Base-by-base conservation (phyloP, 2,797 vertebrate genomes). In the Sebastolobus altivelis region DNA sequence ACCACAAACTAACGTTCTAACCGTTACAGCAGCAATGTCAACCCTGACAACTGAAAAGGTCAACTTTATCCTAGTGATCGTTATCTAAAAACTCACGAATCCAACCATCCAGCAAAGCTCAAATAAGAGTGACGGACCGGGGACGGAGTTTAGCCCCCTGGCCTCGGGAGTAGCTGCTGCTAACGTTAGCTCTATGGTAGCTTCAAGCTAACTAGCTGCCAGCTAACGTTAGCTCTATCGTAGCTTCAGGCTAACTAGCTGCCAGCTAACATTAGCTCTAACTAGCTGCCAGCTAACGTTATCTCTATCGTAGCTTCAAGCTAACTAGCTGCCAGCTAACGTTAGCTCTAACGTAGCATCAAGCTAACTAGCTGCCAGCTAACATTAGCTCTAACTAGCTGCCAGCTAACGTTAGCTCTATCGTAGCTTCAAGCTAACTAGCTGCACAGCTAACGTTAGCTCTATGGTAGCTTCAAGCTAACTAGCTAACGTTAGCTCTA, bases 131-230 rank as follows among this genome's bases (percentile, higher is more conserved):
- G 77, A 11, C 46, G 38, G 76, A 35, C 54, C 29, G 70, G 31
- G 54, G 22, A 67, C 69, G 68, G 59, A 75, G 63, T 83, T 84
- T 68, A 76, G 71, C 75, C 79, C 80, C 67, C 54, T 80, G 87
- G 89, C 83, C 89, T 90, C 81, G 49, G 7, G 67, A 37, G 75
- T 66, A 77, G 83, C 81, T 66, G 16, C 58, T 81, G 46, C 46
- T 49, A 31, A 31, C 31, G 31, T 31, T 31, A 31, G 31, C 31
- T 31, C 31, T 31, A 31, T 5, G 3, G 31, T 31, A 31, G 31
- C 31, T 31, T 31, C 31, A 5, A 31, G 93, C 92, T 91, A 92
- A 90, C 87, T 78, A 92, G 85, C 91, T 81, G 75, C 25, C 25
- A 25, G 40, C 5, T 43, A 43, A 43, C 40, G 40, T 43, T 43